Percentiles rank a stretch among this genome's conserved stretches.
Evolutionary conservation across 92 coral and sea anemone species (phyloP).

Genomic region (Phenganax marumi): DNA sequence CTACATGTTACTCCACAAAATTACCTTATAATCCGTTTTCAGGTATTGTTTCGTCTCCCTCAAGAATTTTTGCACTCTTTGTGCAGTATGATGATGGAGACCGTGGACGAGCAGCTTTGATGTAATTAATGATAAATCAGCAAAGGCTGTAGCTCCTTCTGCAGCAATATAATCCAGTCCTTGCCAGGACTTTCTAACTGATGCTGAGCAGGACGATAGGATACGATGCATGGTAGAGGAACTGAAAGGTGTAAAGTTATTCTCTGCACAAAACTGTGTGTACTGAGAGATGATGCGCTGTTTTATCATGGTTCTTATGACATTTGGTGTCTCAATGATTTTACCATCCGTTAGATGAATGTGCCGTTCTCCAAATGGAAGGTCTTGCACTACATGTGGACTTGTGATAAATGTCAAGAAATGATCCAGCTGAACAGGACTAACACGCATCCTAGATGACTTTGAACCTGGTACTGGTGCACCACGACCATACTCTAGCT

Average conservation of each 20-base stretch:
- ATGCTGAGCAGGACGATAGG: not conserved
- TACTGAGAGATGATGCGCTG: constrained; percentile 60
- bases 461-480: constrained; percentile 47
- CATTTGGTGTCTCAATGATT: constrained; percentile 54
- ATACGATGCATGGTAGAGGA: constrained; percentile 46
- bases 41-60: constrained; percentile 14
- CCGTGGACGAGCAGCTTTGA: not conserved
- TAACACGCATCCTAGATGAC: constrained; percentile 49
- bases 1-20: not conserved
- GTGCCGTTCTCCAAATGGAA: constrained; percentile 57
- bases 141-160: not conserved
- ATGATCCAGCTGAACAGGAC: constrained; percentile 58
- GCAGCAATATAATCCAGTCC: not conserved
- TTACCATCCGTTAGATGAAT: constrained; percentile 49
- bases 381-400: constrained; percentile 58
- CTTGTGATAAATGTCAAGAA: constrained; percentile 61
- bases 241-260: constrained; percentile 51
- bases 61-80: not conserved
- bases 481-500: constrained; percentile 53
- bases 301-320: constrained; percentile 55
- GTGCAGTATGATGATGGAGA: not conserved
- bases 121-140: not conserved
- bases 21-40: constrained; percentile 19
- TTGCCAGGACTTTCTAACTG: not conserved
- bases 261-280: constrained; percentile 47